Conservation (phyloP, 1,140 invertebrate genomes). For the Dryas iulia region DNA sequence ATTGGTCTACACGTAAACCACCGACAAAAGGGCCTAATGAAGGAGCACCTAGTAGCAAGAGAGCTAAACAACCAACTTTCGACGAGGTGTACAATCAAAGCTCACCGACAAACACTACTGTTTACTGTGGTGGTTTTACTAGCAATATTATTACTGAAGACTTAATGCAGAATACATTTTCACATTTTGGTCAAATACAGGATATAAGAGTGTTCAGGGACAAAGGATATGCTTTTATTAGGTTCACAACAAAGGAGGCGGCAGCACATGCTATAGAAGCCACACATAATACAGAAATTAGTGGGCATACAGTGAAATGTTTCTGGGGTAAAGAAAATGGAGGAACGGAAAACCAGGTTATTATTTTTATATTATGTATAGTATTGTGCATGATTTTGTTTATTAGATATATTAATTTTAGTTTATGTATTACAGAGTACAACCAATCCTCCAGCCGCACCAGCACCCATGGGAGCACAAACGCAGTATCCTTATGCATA, state of each 20-base stretch:
- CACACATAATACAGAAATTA: slow-evolving; percentile 98
- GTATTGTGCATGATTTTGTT: neutral
- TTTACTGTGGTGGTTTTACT: slow-evolving; percentile 98
- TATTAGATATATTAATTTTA: neutral
- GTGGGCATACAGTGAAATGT: slow-evolving; percentile 97
- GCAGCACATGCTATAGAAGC: slow-evolving; percentile 98
- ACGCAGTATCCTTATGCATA: slow-evolving; percentile 72
- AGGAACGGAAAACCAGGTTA: slow-evolving; percentile 69
- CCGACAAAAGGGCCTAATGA: slow-evolving; percentile 85
- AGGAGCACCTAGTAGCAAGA: slow-evolving; percentile 76
- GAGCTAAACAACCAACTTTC: slow-evolving; percentile 83
- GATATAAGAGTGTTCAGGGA: slow-evolving; percentile 99
- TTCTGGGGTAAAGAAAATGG: slow-evolving; percentile 98
- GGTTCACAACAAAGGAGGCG: slow-evolving; percentile 97
- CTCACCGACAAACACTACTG: slow-evolving; percentile 98
- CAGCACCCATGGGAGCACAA: slow-evolving; percentile 65
- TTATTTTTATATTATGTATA: neutral
- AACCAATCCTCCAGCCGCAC: slow-evolving; percentile 61
- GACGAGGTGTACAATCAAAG: slow-evolving; percentile 97
- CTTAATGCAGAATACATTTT: slow-evolving; percentile 97
- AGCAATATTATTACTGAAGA: slow-evolving; percentile 96
- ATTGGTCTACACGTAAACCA: slow-evolving; percentile 99
- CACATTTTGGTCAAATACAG: slow-evolving; percentile 95
- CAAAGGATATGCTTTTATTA: slow-evolving; percentile 99
- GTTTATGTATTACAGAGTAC: slow-evolving; percentile 59